Evolutionary conservation across 2,797 vertebrate species (phyloP), one percentile per base, ranked within the genome.

Genomic region (Cottoperca gobio): DNA sequence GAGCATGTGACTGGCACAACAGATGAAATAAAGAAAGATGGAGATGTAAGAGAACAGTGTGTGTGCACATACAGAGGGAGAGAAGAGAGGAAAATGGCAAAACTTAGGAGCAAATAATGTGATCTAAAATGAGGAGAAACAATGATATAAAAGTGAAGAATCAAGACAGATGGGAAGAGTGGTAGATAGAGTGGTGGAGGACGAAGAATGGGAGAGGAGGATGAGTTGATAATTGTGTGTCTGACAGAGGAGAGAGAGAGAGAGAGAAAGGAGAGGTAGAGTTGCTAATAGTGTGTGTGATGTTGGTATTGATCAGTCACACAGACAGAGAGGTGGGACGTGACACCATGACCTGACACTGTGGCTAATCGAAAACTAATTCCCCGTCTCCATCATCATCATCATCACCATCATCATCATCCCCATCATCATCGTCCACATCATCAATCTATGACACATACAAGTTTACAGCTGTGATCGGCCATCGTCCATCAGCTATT

Each of bases 311-410:
- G 92, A 92, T 92, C 90, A 92, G 80, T 78, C 63, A 37, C 78
- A 85, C 88, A 88, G 91, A 87, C 86, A 78, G 58, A 85, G 78
- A 81, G 83, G 84, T 89, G 83, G 79, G 85, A 88, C 78, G 35
- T 83, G 88, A 89, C 91, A 85, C 65, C 45, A 21, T 90, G 92
- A 91, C 90, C 92, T 82, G 86, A 88, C 89, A 90, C 73, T 68
- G 76, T 62, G 46, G 83, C 87, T 91, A 90, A 93, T 93, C 92
- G 91, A 93, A 92, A 92, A 86, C 89, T 92, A 92, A 92, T 93
- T 93, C 90, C 81, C 86, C 14, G 39, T 86, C 89, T 84, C 81
- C 67, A 86, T 85, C 86, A 85, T 86, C 86, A 71, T 84, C 78
- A 57, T 57, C 66, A 55, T n/a, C n/a, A n/a, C n/a, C n/a, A n/a